Evolutionary conservation across 2,888 invertebrate species (phyloP).

Genomic region (Papilio gigon): DNA sequence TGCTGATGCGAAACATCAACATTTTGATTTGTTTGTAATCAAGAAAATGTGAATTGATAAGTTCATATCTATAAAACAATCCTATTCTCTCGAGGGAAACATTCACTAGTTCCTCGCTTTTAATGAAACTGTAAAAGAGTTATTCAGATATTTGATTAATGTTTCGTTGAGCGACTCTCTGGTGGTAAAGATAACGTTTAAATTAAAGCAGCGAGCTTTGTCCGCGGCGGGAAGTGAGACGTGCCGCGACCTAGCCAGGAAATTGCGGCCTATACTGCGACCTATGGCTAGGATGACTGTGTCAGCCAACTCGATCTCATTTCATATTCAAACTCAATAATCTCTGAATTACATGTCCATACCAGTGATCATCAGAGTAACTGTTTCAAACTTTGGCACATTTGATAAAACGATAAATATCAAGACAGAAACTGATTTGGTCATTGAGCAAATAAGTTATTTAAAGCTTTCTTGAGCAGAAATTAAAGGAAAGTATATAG

Average conservation of each 20-base stretch:
- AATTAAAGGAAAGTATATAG: neutral
- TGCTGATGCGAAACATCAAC: neutral
- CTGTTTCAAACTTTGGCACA: no score
- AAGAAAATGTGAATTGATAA: neutral
- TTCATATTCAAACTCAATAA: neutral
- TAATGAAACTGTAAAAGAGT: neutral
- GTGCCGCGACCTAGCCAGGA: conserved; percentile 57
- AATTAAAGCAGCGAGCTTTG: conserved; percentile 60
- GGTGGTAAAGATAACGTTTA: conserved; percentile 47
- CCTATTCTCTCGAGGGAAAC: neutral
- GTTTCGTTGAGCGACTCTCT: conserved; percentile 14
- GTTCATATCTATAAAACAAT: neutral
- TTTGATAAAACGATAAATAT: no score
- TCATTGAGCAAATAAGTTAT: no score
- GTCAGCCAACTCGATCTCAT: neutral
- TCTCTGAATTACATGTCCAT: no score
- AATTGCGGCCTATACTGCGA: conserved; percentile 57
- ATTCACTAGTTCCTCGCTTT: neutral
- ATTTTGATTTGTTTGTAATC: neutral
- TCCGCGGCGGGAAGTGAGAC: conserved; percentile 53
- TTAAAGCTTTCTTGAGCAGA: neutral
- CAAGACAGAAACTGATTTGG: no score
- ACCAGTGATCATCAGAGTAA: no score
- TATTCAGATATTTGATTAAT: conserved; percentile 18
- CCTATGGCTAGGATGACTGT: neutral